A percentile compares a stretch with the other conserved stretches of the same genome.
Evolutionary conservation across 2,888 invertebrate genomes (phyloP).

Genomic region (Tipula vernalis): DNA sequence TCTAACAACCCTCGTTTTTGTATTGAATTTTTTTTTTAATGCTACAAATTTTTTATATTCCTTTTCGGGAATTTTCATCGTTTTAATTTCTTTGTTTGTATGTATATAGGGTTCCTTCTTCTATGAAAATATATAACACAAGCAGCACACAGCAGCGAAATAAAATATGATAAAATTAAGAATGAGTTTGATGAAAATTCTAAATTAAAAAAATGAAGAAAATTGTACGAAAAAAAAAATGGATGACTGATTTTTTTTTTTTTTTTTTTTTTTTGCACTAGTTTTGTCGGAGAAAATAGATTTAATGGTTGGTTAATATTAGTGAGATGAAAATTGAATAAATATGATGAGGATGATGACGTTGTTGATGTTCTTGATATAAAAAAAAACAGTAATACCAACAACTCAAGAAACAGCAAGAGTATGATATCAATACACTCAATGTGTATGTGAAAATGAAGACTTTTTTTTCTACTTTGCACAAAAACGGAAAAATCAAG

Average conservation of each 20-base stretch:
- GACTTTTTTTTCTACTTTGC: not conserved
- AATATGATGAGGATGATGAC: not conserved
- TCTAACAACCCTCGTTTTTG: not conserved
- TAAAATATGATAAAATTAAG: not conserved
- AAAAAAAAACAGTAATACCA: not conserved
- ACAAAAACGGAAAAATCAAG: not conserved
- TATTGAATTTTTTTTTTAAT: not conserved
- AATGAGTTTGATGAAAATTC: slow-evolving; percentile 4
- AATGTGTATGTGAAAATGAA: not conserved
- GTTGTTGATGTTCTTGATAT: not conserved
- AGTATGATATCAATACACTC: not conserved
- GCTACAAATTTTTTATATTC: not conserved
- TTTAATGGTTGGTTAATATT: not conserved
- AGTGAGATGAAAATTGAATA: not conserved
- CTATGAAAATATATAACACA: not conserved
- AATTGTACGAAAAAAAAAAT: not conserved
- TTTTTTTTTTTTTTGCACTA: not conserved
- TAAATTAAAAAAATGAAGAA: not conserved
- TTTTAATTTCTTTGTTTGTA: not conserved
- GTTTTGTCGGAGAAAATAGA: not conserved
- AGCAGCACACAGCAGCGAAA: not conserved
- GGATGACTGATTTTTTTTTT: not conserved
- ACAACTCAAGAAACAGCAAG: not conserved
- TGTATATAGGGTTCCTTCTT: not conserved
- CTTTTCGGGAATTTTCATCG: not conserved